These are phyloP conservation scores for Ceryle rudis DNA, from an alignment of 2,797 vertebrate species.

Conservation along the genomic window DNA sequence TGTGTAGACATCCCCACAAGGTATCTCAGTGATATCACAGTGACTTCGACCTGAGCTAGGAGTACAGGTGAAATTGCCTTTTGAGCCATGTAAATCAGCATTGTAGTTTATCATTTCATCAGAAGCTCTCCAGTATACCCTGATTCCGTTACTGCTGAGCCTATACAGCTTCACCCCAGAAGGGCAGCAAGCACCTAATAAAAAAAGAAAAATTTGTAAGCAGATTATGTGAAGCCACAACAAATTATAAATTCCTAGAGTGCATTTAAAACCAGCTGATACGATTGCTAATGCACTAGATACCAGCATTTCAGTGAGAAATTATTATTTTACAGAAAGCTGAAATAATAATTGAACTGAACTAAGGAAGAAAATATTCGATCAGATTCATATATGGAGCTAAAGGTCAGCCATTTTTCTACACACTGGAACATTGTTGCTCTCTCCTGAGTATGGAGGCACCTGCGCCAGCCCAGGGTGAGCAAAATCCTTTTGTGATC, in stretches of 20 bases:
- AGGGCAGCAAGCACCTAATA: constrained; percentile 91
- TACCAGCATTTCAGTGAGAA: neutral
- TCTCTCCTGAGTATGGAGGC: neutral
- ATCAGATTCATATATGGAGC: neutral
- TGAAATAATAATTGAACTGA: neutral
- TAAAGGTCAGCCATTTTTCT: neutral
- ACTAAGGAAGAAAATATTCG: neutral
- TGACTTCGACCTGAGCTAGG: constrained; percentile 77
- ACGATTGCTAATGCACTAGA: neutral
- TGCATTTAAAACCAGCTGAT: neutral
- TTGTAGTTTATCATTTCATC: constrained; percentile 74
- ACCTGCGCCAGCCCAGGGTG: neutral
- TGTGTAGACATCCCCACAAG: constrained; percentile 86
- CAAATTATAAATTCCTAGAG: neutral
- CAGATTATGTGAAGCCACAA: neutral
- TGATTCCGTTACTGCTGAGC: constrained; percentile 80
- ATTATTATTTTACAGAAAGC: neutral
- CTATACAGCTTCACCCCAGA: constrained; percentile 87
- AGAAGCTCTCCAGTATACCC: constrained; percentile 85
- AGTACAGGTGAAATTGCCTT: constrained; percentile 84
- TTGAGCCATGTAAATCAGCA: constrained; percentile 80
- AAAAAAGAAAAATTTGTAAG: neutral
- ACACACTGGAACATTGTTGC: neutral
- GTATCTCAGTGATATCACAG: constrained; percentile 82
- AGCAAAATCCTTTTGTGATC: neutral